Evolutionary conservation across 2,797 vertebrate species (phyloP).

Genomic region (Hydrocynus forskahlii): DNA sequence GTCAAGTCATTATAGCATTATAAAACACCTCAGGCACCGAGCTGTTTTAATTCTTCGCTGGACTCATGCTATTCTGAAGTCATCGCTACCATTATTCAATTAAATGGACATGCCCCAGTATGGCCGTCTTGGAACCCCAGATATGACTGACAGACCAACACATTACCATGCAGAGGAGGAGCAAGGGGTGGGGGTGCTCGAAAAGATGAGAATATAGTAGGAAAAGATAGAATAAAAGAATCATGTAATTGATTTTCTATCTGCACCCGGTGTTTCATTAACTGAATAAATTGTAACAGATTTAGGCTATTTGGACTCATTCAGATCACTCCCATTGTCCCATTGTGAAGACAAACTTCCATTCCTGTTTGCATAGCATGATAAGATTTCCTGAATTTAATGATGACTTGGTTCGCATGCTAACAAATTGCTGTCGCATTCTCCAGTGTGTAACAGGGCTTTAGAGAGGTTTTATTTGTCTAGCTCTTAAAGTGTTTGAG

Average conservation of each 20-base stretch:
- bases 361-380: constrained; percentile 58
- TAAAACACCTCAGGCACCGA: not conserved
- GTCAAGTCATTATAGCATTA: not conserved
- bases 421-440: constrained; percentile 40
- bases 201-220: constrained; percentile 78
- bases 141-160: constrained; percentile 80
- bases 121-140: constrained; percentile 71
- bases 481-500: constrained; percentile 35
- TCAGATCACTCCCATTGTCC: constrained; percentile 64
- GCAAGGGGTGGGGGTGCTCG: constrained; percentile 66
- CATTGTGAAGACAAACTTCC: constrained; percentile 61
- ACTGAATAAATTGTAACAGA: constrained; percentile 73
- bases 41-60: constrained; percentile 73
- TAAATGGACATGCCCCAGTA: constrained; percentile 69
- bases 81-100: constrained; percentile 75
- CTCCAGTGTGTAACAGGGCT: not conserved
- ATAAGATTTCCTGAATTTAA: constrained; percentile 53
- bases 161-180: constrained; percentile 76
- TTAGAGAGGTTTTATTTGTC: constrained; percentile 38
- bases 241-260: constrained; percentile 86
- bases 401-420: constrained; percentile 41
- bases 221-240: constrained; percentile 82
- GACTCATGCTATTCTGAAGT: constrained; percentile 74
- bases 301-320: constrained; percentile 62
- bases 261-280: constrained; percentile 80